phyloP scores from a whole-genome alignment of 2,797 vertebrate species.

The Etheostoma nigrum region DNA sequence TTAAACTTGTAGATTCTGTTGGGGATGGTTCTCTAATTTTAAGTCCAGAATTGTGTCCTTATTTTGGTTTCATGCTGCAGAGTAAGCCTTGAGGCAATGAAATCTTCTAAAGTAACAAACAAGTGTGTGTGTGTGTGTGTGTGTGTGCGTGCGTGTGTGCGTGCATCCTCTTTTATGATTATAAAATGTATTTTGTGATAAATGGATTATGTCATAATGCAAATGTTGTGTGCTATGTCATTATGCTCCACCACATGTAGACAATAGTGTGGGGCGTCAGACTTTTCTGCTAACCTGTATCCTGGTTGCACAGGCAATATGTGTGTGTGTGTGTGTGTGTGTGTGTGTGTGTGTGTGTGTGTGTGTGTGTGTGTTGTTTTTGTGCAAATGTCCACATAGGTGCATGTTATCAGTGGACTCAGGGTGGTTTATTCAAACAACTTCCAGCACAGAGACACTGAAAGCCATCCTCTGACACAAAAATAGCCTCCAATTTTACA shows the following conservation, averaged over 20 bases:
- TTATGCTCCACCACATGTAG: no score
- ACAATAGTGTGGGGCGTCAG: no score
- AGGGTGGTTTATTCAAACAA: conserved; percentile 55
- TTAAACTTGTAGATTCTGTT: not conserved
- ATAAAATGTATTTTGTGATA: not conserved
- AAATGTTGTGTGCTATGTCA: not conserved
- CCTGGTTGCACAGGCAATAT: no score
- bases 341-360: conserved; percentile 6
- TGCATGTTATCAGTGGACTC: conserved; percentile 44
- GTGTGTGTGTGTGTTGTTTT: not conserved
- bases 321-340: not conserved
- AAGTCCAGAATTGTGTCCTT: not conserved
- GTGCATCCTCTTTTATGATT: not conserved
- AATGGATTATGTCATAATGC: not conserved
- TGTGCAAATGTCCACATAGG: not conserved
- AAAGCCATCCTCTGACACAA: conserved; percentile 11
- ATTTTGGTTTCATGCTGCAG: not conserved
- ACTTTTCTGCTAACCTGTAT: no score
- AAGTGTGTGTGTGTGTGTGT: conserved; percentile 1
- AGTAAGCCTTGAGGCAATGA: not conserved
- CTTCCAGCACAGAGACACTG: conserved; percentile 8
- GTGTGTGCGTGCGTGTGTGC: not conserved
- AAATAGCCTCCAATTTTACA: not conserved
- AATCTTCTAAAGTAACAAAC: not conserved
- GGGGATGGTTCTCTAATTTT: not conserved